These are phyloP conservation scores for Pachyuromys duprasi DNA, from an alignment of 2,797 vertebrate species.

Conservation along the genomic window DNA sequence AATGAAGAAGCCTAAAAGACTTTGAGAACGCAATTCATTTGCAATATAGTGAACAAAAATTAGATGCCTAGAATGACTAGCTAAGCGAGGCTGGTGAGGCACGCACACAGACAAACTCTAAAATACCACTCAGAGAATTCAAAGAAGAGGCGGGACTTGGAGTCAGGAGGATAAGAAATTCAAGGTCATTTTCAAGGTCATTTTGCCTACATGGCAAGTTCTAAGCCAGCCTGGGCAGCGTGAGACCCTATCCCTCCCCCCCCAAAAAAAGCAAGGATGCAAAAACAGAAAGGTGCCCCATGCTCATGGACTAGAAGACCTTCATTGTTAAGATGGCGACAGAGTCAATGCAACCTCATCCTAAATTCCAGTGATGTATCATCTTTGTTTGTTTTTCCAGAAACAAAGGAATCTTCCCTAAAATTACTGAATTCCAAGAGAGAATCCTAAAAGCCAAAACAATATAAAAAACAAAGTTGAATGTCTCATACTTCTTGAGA, in stretches of 20 bases:
- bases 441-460: background rate
- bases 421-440: background rate
- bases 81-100: background rate
- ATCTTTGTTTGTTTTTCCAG: background rate
- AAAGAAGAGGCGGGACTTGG: background rate
- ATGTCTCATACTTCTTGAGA: background rate
- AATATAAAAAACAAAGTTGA: background rate
- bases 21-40: conserved; percentile 31
- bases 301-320: background rate
- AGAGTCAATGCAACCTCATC: background rate
- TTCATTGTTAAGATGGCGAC: background rate
- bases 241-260: background rate
- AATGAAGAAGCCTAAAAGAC: conserved; percentile 21
- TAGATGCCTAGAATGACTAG: background rate
- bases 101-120: background rate
- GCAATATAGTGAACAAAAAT: background rate
- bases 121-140: background rate
- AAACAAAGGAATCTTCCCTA: background rate
- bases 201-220: background rate
- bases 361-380: background rate
- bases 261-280: background rate
- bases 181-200: background rate
- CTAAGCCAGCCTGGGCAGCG: background rate
- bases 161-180: background rate
- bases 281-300: background rate